Evolutionary conservation across 2,888 invertebrate genomes (phyloP).

Genomic region (Crematogaster levior): DNA sequence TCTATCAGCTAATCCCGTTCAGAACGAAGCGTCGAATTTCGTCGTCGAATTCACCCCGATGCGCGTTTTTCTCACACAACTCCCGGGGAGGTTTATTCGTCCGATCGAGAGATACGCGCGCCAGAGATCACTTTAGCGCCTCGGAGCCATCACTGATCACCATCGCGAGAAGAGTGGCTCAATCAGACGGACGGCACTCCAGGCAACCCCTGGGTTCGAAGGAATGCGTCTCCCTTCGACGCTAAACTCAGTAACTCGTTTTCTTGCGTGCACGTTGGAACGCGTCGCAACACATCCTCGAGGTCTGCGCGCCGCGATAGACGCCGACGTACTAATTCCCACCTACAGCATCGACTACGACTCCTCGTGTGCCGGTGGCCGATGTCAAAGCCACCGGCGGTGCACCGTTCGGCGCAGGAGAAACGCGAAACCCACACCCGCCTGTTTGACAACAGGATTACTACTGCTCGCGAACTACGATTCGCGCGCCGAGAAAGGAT

Average conservation of each 20-base stretch:
- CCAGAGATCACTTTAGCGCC: neutral
- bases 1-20: neutral
- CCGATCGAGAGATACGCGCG: neutral
- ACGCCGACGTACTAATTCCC: conserved; percentile 27
- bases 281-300: conserved; percentile 71
- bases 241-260: conserved; percentile 22
- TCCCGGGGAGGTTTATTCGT: neutral
- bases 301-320: conserved; percentile 26
- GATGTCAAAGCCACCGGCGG: conserved; percentile 25
- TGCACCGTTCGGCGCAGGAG: neutral
- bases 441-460: conserved; percentile 8
- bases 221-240: no score
- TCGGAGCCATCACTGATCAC: conserved; percentile 11
- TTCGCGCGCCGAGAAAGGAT: conserved; percentile 42
- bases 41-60: neutral
- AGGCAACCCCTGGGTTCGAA: no score
- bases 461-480: neutral
- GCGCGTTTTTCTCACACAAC: neutral
- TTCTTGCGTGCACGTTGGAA: conserved; percentile 78
- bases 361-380: neutral
- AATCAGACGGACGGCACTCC: neutral
- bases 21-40: neutral
- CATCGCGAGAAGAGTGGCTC: neutral
- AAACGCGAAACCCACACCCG: neutral
- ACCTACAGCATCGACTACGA: neutral